phyloP scores from a whole-genome alignment of 2,797 vertebrate species.

The Chelon labrosus region DNA sequence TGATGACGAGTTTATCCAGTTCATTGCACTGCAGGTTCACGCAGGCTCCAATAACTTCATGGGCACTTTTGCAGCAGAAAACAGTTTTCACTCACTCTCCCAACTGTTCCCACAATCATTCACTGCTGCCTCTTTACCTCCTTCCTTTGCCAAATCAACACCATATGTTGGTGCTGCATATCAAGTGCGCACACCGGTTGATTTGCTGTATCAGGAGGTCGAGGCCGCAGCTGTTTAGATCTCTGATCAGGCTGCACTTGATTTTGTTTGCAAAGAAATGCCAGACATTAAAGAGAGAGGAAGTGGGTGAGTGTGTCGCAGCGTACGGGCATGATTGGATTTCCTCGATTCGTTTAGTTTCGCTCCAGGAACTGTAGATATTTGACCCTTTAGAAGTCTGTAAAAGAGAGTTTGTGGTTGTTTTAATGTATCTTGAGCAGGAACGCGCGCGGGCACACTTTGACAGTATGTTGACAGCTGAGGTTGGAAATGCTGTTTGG shows the following conservation, averaged over 20 bases:
- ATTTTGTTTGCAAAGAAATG: constrained; percentile 46
- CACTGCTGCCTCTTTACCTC: constrained; percentile 27
- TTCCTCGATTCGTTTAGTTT: constrained; percentile 40
- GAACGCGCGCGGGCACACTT: neutral
- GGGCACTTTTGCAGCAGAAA: constrained; percentile 15
- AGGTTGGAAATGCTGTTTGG: neutral
- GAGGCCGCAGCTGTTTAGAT: constrained; percentile 52
- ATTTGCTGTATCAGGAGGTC: constrained; percentile 40
- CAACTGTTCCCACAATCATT: constrained; percentile 35
- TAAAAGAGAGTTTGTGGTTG: neutral
- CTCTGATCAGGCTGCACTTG: constrained; percentile 39
- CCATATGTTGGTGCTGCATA: constrained; percentile 48
- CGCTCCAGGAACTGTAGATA: neutral
- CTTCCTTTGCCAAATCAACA: constrained; percentile 49
- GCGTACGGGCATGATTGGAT: constrained; percentile 28
- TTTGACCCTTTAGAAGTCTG: constrained; percentile 15
- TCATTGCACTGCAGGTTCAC: constrained; percentile 21
- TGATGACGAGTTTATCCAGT: neutral
- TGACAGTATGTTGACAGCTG: neutral
- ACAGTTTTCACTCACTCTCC: constrained; percentile 20
- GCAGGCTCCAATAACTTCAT: constrained; percentile 9
- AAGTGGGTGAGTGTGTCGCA: constrained; percentile 31
- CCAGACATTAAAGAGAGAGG: constrained; percentile 33
- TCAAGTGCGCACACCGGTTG: constrained; percentile 26
- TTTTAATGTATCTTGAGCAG: constrained; percentile 5